These are phyloP conservation scores for Hexactinellida sp. DNA, from an alignment of 37 sponge, comb jelly and placozoan species.

Conservation along the genomic window DNA sequence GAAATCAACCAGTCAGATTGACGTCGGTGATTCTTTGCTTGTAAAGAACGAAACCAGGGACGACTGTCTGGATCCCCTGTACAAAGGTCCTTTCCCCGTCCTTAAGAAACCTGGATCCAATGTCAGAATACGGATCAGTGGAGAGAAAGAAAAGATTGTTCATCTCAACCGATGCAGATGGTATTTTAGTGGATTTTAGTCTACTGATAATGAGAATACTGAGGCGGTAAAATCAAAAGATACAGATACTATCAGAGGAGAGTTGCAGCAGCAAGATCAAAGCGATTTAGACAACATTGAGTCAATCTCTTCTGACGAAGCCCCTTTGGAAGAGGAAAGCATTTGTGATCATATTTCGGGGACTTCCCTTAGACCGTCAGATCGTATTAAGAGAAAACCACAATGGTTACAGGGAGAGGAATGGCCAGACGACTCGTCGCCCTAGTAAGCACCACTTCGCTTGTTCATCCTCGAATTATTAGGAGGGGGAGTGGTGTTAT, in stretches of 20 bases:
- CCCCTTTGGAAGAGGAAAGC: neutral
- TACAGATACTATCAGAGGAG: neutral
- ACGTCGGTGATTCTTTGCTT: neutral
- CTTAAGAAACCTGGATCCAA: neutral
- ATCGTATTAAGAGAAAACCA: neutral
- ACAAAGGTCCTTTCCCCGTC: neutral
- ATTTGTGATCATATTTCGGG: neutral
- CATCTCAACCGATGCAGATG: neutral
- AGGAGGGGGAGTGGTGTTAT: neutral
- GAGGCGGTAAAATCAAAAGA: neutral
- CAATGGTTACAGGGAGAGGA: neutral
- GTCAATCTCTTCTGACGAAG: neutral
- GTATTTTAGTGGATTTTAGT: neutral
- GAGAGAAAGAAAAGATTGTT: neutral
- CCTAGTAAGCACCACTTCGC: neutral
- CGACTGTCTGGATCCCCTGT: neutral
- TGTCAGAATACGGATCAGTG: neutral
- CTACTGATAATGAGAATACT: neutral
- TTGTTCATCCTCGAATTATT: neutral
- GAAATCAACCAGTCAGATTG: neutral
- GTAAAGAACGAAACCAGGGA: neutral
- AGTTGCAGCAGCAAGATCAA: neutral
- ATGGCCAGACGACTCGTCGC: neutral
- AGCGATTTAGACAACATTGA: neutral
- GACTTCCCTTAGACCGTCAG: neutral